Evolutionary conservation across 1,140 invertebrate genomes (phyloP), one percentile per base, ranked within the genome.

Genomic region (Vanessa atalanta): DNA sequence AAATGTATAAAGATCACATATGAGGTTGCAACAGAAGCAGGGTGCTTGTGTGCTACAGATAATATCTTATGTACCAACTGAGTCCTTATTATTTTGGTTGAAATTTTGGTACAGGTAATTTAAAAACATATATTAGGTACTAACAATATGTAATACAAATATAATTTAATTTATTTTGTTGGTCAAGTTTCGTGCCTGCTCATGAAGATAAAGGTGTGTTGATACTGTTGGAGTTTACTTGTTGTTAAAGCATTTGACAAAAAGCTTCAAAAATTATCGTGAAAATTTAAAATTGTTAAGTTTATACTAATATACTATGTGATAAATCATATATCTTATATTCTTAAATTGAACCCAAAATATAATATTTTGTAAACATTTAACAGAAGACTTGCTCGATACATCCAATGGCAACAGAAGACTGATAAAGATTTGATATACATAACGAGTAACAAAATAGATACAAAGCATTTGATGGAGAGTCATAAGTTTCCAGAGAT

Each of bases 241-340:
- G 47, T 68, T 73, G 65, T 73, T 73, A 63, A 65, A 68, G 72
- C 47, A 60, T 70, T 31, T 37, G 6, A 61, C 57, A 47, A 16
- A 23, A 55, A 16, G 65, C 16, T 47, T 57, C 53, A 26, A 23
- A 68, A 69, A 60, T 47, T 37, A 60, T 47, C 43, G 47, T 53
- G 31, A 69, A 67, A 69, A 57, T 57, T 57, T 57, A 57, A 67
- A 53, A 26, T 55, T 67, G 65, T 67, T 67, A 67, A 67, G 65
- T 67, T 67, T 67, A 55, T 67, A 64, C 14, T 4, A 64, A 20
- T 47, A 47, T 31, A 55, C 12, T 48, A 67, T 67, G 7, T 67
- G 26, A n/a, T 23, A 57, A 57, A 57, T 57, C n/a, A 20, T 53
- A 53, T 23, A 57, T 57, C n/a, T 3, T 53, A 53, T 23, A 57